Percentiles rank a stretch among this genome's conserved stretches.
These are phyloP conservation scores for Phymastichus coffea DNA, from an alignment of 1,140 invertebrate species.

Conservation along the genomic window DNA sequence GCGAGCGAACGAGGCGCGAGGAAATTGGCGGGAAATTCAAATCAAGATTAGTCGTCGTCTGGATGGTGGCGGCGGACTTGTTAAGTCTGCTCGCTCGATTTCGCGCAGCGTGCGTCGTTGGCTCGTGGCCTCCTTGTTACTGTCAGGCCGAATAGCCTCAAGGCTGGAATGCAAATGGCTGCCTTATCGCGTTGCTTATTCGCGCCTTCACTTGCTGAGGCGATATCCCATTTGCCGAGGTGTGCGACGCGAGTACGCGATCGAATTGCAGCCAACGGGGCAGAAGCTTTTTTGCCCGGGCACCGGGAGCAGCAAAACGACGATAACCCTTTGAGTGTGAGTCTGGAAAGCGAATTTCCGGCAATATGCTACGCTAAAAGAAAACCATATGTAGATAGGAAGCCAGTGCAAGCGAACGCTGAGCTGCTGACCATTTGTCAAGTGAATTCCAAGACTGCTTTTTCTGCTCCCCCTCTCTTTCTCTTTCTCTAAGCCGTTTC, in stretches of 20 bases:
- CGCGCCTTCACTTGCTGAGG: conserved; percentile 28
- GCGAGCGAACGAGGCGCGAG: no score
- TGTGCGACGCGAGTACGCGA: conserved; percentile 31
- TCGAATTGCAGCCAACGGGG: conserved; percentile 34
- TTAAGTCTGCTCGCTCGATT: conserved; percentile 20
- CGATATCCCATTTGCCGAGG: conserved; percentile 34
- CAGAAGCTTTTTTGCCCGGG: conserved; percentile 27
- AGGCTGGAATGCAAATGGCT: conserved; percentile 47
- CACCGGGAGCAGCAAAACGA: no score
- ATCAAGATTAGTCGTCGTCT: conserved; percentile 20
- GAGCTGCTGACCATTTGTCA: conserved; percentile 7
- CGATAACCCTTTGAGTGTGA: conserved; percentile 17
- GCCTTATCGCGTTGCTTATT: conserved; percentile 39
- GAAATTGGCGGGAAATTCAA: conserved; percentile 13
- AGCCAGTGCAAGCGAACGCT: no score
- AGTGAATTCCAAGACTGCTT: conserved; percentile 2
- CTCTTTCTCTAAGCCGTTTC: no score
- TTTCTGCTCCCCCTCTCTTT: no score
- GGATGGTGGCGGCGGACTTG: no score
- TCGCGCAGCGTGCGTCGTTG: conserved; percentile 13
- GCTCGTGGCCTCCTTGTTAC: conserved; percentile 40
- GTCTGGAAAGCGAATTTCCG: not conserved
- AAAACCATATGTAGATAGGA: no score
- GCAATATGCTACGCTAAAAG: no score
- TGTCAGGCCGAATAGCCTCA: conserved; percentile 42